These are phyloP conservation scores for Atta texana DNA, from an alignment of 1,140 invertebrate species.

Conservation along the genomic window DNA sequence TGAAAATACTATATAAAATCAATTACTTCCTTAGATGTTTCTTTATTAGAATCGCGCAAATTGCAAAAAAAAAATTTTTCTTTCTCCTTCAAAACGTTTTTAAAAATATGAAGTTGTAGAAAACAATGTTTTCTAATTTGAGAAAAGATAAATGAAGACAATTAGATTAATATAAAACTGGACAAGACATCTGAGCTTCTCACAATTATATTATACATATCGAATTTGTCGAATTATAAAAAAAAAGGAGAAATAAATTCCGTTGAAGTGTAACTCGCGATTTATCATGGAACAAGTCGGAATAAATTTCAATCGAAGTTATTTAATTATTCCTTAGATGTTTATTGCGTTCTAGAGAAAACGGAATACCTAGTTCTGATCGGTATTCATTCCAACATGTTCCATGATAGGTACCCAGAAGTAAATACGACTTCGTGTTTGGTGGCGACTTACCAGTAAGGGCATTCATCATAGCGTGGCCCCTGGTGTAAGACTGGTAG, in stretches of 20 bases:
- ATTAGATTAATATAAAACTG: not conserved
- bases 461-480: conserved; percentile 74
- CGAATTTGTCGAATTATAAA: not conserved
- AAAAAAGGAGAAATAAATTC: not conserved
- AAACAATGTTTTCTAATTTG: not conserved
- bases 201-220: conserved; percentile 8
- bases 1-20: not conserved
- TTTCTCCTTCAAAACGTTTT: not conserved
- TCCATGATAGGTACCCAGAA: too few species aligned
- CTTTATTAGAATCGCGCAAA: not conserved
- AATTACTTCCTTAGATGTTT: not conserved
- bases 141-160: not conserved
- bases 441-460: conserved; percentile 75
- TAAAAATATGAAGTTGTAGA: not conserved
- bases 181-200: not conserved
- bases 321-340: too few species aligned
- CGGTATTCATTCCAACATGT: too few species aligned
- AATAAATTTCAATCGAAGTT: too few species aligned
- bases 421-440: not conserved
- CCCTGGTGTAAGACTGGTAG: conserved; percentile 80
- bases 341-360: too few species aligned
- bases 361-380: too few species aligned
- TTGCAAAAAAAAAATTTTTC: not conserved
- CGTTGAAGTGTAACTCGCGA: not conserved
- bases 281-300: too few species aligned